These are phyloP conservation scores for Pachypeltis micranthus DNA, from an alignment of 1,140 invertebrate species.

Conservation along the genomic window DNA sequence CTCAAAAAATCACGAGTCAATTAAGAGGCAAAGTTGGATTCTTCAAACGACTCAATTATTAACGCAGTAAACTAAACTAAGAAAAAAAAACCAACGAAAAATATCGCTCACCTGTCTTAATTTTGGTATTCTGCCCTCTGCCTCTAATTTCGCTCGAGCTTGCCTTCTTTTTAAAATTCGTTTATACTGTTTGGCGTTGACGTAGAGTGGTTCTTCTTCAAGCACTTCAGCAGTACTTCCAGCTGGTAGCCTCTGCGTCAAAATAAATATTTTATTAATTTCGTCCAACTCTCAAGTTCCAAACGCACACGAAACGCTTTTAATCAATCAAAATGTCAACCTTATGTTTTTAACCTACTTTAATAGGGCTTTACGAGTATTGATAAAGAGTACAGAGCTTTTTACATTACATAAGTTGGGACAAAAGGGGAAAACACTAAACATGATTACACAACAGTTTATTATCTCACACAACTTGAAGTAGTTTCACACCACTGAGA, in stretches of 20 bases:
- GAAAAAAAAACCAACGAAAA: background rate
- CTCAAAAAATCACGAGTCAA: too few relatives aligned
- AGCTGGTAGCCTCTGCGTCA: slow-evolving; percentile 49
- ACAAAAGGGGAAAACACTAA: too few relatives aligned
- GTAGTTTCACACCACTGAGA: too few relatives aligned
- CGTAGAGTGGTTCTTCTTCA: slow-evolving; percentile 90
- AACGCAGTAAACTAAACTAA: too few relatives aligned
- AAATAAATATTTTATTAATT: slow-evolving; percentile 30
- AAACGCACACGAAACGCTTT: background rate
- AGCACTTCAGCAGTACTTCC: slow-evolving; percentile 52
- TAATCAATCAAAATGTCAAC: background rate
- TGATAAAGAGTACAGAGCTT: too few relatives aligned
- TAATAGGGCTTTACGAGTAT: background rate
- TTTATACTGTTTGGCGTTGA: slow-evolving; percentile 97
- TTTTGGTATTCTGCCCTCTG: slow-evolving; percentile 90
- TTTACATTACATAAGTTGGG: too few relatives aligned
- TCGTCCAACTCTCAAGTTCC: slow-evolving; percentile 12
- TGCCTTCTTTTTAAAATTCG: slow-evolving; percentile 81
- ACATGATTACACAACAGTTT: too few relatives aligned
- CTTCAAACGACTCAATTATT: too few relatives aligned
- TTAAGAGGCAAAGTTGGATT: too few relatives aligned
- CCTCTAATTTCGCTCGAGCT: slow-evolving; percentile 80
- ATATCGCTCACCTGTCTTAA: slow-evolving; percentile 66
- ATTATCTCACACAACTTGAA: too few relatives aligned
- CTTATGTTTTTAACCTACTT: background rate